Percentiles rank a stretch among this genome's conserved stretches.
Evolutionary conservation across 2,888 invertebrate species (phyloP).

Genomic region (Parochlus steinenii): DNA sequence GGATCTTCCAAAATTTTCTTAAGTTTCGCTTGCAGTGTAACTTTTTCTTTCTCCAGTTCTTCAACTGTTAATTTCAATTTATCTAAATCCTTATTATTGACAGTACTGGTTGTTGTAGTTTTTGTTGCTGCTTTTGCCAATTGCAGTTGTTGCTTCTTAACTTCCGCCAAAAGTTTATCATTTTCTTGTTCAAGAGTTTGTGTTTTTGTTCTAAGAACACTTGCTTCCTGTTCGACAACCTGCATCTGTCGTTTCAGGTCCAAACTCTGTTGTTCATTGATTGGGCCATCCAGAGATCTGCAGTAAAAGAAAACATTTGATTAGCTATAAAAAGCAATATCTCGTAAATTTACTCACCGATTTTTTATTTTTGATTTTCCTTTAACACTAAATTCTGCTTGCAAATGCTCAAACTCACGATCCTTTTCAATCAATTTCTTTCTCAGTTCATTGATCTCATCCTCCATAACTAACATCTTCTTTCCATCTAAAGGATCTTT

Average conservation of each 20-base stretch:
- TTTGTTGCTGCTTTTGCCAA: constrained; percentile 32
- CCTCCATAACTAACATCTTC: constrained; percentile 41
- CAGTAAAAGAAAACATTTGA: constrained; percentile 12
- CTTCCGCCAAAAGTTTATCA: constrained; percentile 55
- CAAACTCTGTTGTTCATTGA: constrained; percentile 41
- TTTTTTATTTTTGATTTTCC: constrained; percentile 38
- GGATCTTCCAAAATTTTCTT: constrained; percentile 48
- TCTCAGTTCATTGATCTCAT: constrained; percentile 54
- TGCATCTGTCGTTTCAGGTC: constrained; percentile 59
- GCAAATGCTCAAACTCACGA: constrained; percentile 57
- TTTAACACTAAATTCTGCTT: constrained; percentile 48
- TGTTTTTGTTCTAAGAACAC: constrained; percentile 47
- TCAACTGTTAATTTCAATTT: constrained; percentile 37
- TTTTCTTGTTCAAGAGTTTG: constrained; percentile 56
- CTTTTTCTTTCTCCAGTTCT: constrained; percentile 44
- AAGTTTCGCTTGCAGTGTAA: constrained; percentile 44
- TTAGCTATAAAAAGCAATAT: too few species aligned
- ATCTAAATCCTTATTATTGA: constrained; percentile 30
- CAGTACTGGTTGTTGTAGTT: constrained; percentile 18
- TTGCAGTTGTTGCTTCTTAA: constrained; percentile 45
- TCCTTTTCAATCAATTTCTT: constrained; percentile 71
- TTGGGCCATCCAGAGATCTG: constrained; percentile 39
- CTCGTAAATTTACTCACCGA: too few species aligned
- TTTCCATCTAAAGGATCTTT: constrained; percentile 18
- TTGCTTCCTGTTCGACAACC: constrained; percentile 60